Percentiles rank a stretch among this genome's conserved stretches.
These are phyloP conservation scores for Hycleus phaleratus DNA, from an alignment of 1,140 invertebrate species.

Conservation along the genomic window DNA sequence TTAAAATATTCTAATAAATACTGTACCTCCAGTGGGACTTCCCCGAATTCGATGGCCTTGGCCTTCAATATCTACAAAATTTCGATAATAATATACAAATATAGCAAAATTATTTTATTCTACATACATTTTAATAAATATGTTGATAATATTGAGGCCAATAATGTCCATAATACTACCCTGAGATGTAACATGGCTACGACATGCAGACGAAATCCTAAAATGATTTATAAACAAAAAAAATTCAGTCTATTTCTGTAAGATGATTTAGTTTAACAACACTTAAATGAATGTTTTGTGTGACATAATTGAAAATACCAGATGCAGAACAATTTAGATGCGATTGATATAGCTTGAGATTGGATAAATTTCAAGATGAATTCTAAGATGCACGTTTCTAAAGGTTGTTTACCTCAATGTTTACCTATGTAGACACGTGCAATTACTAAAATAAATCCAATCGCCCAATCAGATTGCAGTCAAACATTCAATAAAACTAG, in stretches of 20 bases:
- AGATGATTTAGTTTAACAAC: too few species aligned
- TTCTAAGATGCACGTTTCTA: not conserved
- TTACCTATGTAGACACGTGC: slow-evolving; percentile 23
- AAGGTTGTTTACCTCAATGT: slow-evolving; percentile 25
- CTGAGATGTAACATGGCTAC: slow-evolving; percentile 4
- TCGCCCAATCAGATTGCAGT: slow-evolving; percentile 14
- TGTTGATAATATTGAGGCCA: not conserved
- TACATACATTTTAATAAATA: slow-evolving; percentile 1
- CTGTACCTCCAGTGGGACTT: slow-evolving; percentile 12
- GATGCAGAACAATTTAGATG: too few species aligned
- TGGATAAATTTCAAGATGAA: too few species aligned
- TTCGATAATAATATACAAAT: not conserved
- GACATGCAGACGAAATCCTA: slow-evolving; percentile 2
- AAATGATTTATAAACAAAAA: not conserved
- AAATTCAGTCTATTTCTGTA: not conserved
- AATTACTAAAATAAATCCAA: slow-evolving; percentile 12
- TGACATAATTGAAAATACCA: too few species aligned
- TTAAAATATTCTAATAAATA: not conserved
- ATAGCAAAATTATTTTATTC: not conserved
- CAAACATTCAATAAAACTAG: not conserved
- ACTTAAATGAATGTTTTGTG: too few species aligned
- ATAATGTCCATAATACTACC: slow-evolving; percentile 2
- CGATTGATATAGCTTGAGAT: too few species aligned
- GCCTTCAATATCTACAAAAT: not conserved
- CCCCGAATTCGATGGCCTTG: slow-evolving; percentile 8